These are phyloP conservation scores for Cacatua alba DNA, from an alignment of 2,113 vertebrate species.

Conservation along the genomic window DNA sequence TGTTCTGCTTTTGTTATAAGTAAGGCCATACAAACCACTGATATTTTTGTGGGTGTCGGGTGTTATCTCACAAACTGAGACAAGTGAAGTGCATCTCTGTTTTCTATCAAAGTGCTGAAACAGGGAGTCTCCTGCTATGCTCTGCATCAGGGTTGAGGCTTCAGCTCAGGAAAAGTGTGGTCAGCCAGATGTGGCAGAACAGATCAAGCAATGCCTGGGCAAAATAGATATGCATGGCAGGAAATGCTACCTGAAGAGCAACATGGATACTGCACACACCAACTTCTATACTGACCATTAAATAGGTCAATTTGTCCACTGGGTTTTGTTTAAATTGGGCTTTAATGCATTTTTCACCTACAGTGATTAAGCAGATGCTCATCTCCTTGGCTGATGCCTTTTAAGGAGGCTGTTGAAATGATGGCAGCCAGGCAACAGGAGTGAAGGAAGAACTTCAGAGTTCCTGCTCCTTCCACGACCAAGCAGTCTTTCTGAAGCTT, in stretches of 20 bases:
- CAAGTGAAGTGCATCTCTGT: neutral
- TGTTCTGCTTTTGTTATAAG: neutral
- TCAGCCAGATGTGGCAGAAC: neutral
- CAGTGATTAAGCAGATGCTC: neutral
- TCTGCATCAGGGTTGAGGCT: neutral
- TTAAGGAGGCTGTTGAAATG: neutral
- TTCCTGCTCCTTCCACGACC: rapidly evolving
- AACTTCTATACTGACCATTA: neutral
- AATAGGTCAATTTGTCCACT: neutral
- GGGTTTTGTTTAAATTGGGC: neutral
- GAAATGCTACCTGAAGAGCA: neutral
- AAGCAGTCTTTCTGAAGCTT: neutral
- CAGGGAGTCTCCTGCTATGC: neutral
- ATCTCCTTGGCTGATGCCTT: neutral
- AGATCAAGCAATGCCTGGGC: neutral
- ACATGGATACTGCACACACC: neutral
- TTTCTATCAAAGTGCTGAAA: neutral
- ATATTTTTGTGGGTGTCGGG: neutral
- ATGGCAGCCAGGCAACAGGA: neutral
- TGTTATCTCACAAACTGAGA: neutral
- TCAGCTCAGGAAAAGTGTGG: neutral
- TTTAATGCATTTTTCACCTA: neutral
- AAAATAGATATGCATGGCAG: rapidly evolving
- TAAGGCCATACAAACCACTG: neutral
- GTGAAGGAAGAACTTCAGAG: neutral